These are phyloP conservation scores for Triplophysa dalaica DNA, from an alignment of 2,113 vertebrate species.

Conservation along the genomic window DNA sequence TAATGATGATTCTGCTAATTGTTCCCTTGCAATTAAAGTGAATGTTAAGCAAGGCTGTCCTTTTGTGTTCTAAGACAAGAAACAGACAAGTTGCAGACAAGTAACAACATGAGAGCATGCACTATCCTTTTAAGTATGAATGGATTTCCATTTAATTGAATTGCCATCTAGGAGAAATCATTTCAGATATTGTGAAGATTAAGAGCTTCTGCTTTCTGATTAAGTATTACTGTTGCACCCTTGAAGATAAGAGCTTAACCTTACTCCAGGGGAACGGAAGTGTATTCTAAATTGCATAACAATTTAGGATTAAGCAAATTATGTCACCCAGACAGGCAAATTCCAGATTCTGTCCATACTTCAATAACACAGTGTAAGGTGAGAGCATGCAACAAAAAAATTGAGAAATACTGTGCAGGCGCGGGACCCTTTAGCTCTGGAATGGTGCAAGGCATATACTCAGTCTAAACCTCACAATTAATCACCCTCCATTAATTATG, in stretches of 20 bases:
- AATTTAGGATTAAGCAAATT: neutral
- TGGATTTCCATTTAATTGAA: neutral
- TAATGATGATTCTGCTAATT: too few relatives aligned
- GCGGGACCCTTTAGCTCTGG: slow-evolving; percentile 2
- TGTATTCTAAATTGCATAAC: neutral
- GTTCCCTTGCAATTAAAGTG: too few relatives aligned
- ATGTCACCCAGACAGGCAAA: neutral
- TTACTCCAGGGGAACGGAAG: neutral
- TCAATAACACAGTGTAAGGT: neutral
- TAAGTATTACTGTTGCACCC: neutral
- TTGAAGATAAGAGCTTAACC: slow-evolving; percentile 3
- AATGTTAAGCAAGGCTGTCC: too few relatives aligned
- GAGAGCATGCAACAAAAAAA: neutral
- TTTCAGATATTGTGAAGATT: neutral
- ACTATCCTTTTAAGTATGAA: neutral
- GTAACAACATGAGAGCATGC: too few relatives aligned
- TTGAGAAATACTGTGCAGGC: slow-evolving; percentile 8
- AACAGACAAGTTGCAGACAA: too few relatives aligned
- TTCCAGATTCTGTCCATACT: neutral
- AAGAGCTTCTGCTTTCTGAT: neutral
- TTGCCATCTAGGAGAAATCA: neutral
- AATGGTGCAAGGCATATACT: slow-evolving; percentile 38
- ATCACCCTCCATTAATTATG: slow-evolving; percentile 78
- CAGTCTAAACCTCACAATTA: slow-evolving; percentile 62
- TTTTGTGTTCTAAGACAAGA: too few relatives aligned